phyloP scores from a whole-genome alignment of 2,797 vertebrate species.

The Gymnothorax reevesii region DNA sequence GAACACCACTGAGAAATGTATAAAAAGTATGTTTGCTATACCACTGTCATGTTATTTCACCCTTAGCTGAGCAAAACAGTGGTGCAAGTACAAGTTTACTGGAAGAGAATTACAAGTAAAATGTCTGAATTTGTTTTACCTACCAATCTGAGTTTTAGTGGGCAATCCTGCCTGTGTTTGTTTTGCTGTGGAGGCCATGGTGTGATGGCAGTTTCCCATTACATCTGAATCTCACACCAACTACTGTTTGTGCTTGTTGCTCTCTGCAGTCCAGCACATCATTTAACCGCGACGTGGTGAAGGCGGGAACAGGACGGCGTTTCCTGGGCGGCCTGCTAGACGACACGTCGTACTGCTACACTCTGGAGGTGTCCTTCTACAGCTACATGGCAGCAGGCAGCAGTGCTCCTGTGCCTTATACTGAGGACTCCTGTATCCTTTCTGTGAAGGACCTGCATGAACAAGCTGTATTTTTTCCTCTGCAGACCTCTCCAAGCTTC shows the following conservation, averaged over 20 bases:
- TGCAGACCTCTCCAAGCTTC: not conserved
- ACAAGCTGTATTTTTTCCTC: not conserved
- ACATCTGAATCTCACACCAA: not conserved
- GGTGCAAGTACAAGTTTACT: not conserved
- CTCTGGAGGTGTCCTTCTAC: slow-evolving; percentile 97
- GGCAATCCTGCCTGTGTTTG: not conserved
- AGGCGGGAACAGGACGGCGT: slow-evolving; percentile 92
- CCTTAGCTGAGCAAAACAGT: not conserved
- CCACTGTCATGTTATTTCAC: no score
- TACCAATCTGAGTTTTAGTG: not conserved
- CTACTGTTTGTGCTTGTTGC: not conserved
- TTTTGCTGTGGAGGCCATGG: not conserved
- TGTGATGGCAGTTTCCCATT: not conserved
- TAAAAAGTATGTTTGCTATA: no score
- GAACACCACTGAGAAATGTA: no score
- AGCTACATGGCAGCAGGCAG: slow-evolving; percentile 84
- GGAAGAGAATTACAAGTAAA: not conserved
- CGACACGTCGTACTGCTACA: slow-evolving; percentile 95
- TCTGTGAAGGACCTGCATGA: not conserved
- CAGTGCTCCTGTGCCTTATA: slow-evolving; percentile 85
- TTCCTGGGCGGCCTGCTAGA: slow-evolving; percentile 93
- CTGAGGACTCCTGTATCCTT: slow-evolving; percentile 98
- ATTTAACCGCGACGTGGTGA: slow-evolving; percentile 92
- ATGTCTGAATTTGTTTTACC: not conserved
- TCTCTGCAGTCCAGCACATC: slow-evolving; percentile 86